phyloP scores from a whole-genome alignment of 2,888 invertebrate genomes.

The Ormyrus nitidulus region DNA sequence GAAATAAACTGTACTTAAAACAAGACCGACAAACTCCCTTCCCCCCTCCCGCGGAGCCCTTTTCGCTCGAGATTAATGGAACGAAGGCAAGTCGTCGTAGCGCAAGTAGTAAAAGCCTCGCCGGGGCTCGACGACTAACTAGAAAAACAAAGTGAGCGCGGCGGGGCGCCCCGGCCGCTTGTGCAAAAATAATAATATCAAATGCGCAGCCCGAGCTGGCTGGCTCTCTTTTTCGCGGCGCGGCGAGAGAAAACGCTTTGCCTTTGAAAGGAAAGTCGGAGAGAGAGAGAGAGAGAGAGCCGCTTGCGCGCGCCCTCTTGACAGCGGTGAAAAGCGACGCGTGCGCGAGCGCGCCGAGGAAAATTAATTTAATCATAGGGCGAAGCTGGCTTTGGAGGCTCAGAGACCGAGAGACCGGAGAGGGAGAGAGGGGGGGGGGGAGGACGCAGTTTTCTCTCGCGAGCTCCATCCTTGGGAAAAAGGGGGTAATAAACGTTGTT shows the following conservation, averaged over 20 bases:
- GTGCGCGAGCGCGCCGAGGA: slow-evolving; percentile 1
- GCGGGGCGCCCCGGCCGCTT: not conserved
- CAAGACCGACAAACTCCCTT: slow-evolving; percentile 1
- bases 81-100: slow-evolving; percentile 15
- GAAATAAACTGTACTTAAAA: slow-evolving; percentile 42
- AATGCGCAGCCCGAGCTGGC: slow-evolving; percentile 16
- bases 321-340: slow-evolving; percentile 20
- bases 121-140: not conserved
- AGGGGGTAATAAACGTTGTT: slow-evolving; percentile 54
- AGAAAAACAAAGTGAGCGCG: slow-evolving; percentile 38
- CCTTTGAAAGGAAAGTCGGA: slow-evolving; percentile 27
- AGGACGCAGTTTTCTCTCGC: slow-evolving; percentile 29
- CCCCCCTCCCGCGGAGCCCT: too few relatives aligned
- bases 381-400: slow-evolving; percentile 5
- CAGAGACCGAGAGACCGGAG: not conserved
- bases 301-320: slow-evolving; percentile 10
- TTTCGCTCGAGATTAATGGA: slow-evolving; percentile 52
- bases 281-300: not conserved
- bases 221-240: not conserved
- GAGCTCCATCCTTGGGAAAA: slow-evolving; percentile 45
- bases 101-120: not conserved
- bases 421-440: not conserved
- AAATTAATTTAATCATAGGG: slow-evolving; percentile 53
- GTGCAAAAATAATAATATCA: slow-evolving; percentile 55
- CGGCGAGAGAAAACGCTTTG: not conserved